Evolutionary conservation across 2,113 vertebrate genomes (phyloP).

Genomic region (Melanostigma gelatinosum): DNA sequence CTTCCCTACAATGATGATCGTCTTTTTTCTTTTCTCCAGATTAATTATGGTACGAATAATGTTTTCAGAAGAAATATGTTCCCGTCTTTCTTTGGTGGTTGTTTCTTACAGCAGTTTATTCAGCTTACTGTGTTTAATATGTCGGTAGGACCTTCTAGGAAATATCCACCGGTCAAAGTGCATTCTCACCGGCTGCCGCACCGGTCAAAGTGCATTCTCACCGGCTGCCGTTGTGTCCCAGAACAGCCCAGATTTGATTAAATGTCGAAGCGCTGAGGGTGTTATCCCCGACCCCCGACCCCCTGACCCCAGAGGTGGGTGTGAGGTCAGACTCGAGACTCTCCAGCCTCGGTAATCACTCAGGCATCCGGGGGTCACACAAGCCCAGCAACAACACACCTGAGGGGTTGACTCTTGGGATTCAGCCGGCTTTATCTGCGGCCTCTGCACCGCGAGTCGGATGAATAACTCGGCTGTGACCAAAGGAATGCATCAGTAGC

Average conservation of each 20-base stretch:
- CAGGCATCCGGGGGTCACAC: slow-evolving; percentile 54
- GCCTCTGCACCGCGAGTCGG: neutral
- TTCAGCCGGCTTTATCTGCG: neutral
- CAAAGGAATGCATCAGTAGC: slow-evolving; percentile 16
- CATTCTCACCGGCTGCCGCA: too few species aligned
- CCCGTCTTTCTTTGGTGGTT: too few species aligned
- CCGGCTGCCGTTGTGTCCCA: neutral
- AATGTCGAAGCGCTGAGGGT: neutral
- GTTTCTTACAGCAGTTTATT: too few species aligned
- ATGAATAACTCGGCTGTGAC: slow-evolving; percentile 14
- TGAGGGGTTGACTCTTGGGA: slow-evolving; percentile 27
- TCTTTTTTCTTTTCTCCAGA: too few species aligned
- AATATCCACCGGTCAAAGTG: too few species aligned
- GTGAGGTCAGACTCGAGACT: slow-evolving; percentile 40
- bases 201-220: slow-evolving; percentile 3
- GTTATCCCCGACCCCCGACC: slow-evolving; percentile 33
- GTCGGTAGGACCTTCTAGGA: too few species aligned
- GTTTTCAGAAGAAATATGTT: too few species aligned
- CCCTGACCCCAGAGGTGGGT: slow-evolving; percentile 35
- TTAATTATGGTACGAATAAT: too few species aligned
- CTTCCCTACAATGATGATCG: too few species aligned
- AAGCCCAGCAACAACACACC: slow-evolving; percentile 37
- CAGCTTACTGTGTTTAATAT: too few species aligned
- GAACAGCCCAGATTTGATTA: slow-evolving; percentile 3
- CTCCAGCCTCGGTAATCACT: slow-evolving; percentile 49